Evolutionary conservation across 1,140 invertebrate genomes (phyloP).

Genomic region (Coelopa frigida): DNA sequence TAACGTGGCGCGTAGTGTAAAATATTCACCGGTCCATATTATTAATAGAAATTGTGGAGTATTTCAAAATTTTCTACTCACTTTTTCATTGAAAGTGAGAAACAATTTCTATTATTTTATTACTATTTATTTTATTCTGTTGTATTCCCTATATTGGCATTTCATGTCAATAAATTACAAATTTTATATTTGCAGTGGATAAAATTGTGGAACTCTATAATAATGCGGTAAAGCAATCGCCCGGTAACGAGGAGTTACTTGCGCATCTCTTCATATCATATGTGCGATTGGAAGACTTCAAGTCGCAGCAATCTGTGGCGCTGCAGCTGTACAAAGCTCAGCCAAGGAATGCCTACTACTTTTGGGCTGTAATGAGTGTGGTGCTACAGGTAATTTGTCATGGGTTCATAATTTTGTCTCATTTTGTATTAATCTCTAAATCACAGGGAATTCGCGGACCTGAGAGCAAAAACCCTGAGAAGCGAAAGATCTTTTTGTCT

Average conservation of each 20-base stretch:
- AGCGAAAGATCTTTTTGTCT: constrained; percentile 62
- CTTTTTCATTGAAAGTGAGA: no score
- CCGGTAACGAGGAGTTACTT: constrained; percentile 83
- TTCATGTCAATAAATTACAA: background rate
- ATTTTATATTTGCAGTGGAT: constrained; percentile 58
- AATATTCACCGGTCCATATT: no score
- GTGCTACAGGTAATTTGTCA: constrained; percentile 70
- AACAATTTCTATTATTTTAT: no score
- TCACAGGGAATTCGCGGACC: constrained; percentile 42
- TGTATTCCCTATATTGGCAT: no score
- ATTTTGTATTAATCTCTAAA: background rate
- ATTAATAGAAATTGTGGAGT: no score
- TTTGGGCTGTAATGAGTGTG: constrained; percentile 95
- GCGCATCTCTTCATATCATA: constrained; percentile 94
- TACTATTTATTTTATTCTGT: no score
- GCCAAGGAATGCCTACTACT: constrained; percentile 94
- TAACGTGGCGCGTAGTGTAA: no score
- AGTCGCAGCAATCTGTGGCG: constrained; percentile 84
- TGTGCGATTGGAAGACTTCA: constrained; percentile 82
- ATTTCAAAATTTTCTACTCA: no score
- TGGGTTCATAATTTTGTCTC: background rate
- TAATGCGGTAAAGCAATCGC: constrained; percentile 75
- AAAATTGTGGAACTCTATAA: constrained; percentile 86
- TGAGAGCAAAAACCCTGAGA: constrained; percentile 47
- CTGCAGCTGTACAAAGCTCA: constrained; percentile 83